Evolutionary conservation across 1,140 invertebrate genomes (phyloP).

Genomic region (Calephelis virginiensis): DNA sequence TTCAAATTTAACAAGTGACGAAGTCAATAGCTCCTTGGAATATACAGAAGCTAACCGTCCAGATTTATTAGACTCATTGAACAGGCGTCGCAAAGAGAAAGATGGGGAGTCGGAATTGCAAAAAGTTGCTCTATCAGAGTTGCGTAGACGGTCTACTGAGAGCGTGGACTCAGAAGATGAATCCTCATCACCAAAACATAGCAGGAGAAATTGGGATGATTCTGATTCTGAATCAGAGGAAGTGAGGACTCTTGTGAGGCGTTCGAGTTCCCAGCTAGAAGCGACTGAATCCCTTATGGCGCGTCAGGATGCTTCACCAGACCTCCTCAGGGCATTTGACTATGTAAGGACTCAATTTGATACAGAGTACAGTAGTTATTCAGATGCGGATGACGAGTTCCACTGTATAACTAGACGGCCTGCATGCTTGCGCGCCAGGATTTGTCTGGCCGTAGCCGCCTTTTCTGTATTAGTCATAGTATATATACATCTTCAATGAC

Average conservation of each 20-base stretch:
- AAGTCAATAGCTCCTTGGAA: constrained; percentile 65
- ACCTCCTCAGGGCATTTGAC: constrained; percentile 71
- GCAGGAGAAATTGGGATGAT: constrained; percentile 67
- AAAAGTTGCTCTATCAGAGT: constrained; percentile 57
- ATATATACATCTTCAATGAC: constrained; percentile 72
- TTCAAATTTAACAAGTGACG: constrained; percentile 68
- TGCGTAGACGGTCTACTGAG: constrained; percentile 56
- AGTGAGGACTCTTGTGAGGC: constrained; percentile 77
- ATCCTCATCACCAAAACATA: constrained; percentile 60
- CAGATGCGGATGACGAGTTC: constrained; percentile 42
- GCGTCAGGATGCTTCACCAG: constrained; percentile 62
- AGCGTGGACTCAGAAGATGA: constrained; percentile 58
- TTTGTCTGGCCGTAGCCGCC: constrained; percentile 71
- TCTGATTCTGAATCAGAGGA: constrained; percentile 84
- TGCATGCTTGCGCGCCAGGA: constrained; percentile 55
- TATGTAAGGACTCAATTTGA: constrained; percentile 74
- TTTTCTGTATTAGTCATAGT: constrained; percentile 74
- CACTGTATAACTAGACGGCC: constrained; percentile 45
- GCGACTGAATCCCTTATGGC: constrained; percentile 65
- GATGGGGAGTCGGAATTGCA: constrained; percentile 56
- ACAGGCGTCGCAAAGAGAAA: constrained; percentile 53
- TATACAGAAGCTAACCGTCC: constrained; percentile 70
- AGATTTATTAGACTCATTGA: constrained; percentile 70
- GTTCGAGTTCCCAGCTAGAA: constrained; percentile 65
- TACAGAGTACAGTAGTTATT: constrained; percentile 61